phyloP scores from a whole-genome alignment of 2,113 vertebrate genomes.

The Heteronetta atricapilla region DNA sequence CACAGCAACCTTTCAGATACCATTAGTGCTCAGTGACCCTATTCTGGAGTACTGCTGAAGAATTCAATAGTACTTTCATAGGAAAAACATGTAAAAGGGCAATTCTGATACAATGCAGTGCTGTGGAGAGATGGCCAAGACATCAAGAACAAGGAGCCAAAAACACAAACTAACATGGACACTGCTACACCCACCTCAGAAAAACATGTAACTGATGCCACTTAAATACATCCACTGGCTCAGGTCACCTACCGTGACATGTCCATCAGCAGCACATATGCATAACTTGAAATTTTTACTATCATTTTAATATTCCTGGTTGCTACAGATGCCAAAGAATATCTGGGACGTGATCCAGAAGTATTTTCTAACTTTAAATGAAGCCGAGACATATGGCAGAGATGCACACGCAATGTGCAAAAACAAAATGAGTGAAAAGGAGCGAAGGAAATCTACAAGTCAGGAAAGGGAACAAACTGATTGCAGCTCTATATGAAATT shows the following conservation, averaged over 20 bases:
- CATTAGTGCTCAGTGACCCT: not conserved
- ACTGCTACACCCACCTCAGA: not conserved
- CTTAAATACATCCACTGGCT: not conserved
- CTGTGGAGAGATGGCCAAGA: not conserved
- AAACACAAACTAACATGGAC: not conserved
- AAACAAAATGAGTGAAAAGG: not conserved
- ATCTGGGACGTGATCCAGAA: slow-evolving; percentile 34
- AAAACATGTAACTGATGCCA: not conserved
- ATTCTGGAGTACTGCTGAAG: not conserved
- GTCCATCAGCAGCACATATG: not conserved
- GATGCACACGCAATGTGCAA: accelerated
- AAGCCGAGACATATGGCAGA: slow-evolving; percentile 6
- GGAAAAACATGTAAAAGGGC: not conserved
- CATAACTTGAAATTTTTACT: not conserved
- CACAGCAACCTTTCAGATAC: not conserved
- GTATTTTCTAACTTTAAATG: slow-evolving; percentile 28
- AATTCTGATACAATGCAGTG: not conserved
- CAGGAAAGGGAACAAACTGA: not conserved
- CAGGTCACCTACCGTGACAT: not conserved
- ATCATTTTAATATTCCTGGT: not conserved
- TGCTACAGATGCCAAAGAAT: slow-evolving; percentile 20
- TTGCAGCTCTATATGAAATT: not conserved
- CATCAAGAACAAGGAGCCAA: not conserved
- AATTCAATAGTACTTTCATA: not conserved
- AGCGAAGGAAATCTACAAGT: not conserved